A percentile compares a stretch with the other conserved stretches of the same genome.
phyloP scores from a whole-genome alignment of 2,888 invertebrate species.

The Stenoptilia bipunctidactyla region DNA sequence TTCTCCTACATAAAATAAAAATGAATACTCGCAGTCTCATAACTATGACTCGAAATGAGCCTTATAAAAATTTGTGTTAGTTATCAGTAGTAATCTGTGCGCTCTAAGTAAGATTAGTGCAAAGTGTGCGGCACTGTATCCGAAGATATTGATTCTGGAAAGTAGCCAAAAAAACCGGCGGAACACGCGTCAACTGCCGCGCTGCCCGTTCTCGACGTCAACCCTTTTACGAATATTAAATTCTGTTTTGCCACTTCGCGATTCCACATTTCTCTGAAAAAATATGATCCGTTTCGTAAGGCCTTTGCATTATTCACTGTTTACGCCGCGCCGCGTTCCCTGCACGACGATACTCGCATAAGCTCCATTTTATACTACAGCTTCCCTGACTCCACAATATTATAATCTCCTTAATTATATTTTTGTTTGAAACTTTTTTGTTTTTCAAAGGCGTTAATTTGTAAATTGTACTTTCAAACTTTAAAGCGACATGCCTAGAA shows the following conservation, averaged over 20 bases:
- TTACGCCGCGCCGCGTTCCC: constrained; percentile 15
- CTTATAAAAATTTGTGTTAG: constrained; percentile 3
- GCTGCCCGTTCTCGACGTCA: constrained; percentile 61
- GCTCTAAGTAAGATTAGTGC: constrained; percentile 56
- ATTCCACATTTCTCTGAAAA: constrained; percentile 57
- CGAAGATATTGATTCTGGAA: constrained; percentile 69
- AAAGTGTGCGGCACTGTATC: constrained; percentile 59
- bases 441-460: not conserved
- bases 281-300: constrained; percentile 53
- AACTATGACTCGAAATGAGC: no score
- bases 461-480: constrained; percentile 17
- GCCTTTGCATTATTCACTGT: constrained; percentile 53
- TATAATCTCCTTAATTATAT: constrained; percentile 1
- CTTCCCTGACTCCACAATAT: not conserved
- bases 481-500: constrained; percentile 14
- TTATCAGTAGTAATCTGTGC: constrained; percentile 27
- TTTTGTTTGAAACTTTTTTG: not conserved
- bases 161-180: constrained; percentile 66
- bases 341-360: not conserved
- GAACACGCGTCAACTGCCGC: constrained; percentile 65
- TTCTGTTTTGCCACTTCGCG: constrained; percentile 70
- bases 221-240: constrained; percentile 72
- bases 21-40: no score
- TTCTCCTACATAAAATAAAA: no score
- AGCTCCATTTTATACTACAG: not conserved